Evolutionary conservation across 2,113 vertebrate species (phyloP).

Genomic region (Aleadryas rufinucha): DNA sequence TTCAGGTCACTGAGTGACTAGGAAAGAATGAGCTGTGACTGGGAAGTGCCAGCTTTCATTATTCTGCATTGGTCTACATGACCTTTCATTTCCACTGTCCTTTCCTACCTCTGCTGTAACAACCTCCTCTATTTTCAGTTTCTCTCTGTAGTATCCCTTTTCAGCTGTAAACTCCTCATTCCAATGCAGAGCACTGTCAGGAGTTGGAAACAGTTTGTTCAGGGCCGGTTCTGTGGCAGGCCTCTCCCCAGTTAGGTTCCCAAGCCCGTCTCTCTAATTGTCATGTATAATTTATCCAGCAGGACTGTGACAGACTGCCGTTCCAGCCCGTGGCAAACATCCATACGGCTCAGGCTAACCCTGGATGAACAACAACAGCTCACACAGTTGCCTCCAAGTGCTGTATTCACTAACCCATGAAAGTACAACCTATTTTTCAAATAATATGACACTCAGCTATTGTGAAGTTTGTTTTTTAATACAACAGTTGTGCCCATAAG

Average conservation of each 20-base stretch:
- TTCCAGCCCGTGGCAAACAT: background rate
- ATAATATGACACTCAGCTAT: background rate
- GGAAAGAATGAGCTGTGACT: constrained; percentile 8
- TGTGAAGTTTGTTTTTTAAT: background rate
- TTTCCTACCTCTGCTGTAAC: background rate
- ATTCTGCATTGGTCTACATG: background rate
- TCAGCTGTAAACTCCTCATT: background rate
- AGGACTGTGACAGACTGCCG: background rate
- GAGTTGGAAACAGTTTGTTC: background rate
- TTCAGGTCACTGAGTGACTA: background rate
- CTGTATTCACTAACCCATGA: background rate
- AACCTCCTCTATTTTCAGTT: background rate
- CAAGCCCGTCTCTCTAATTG: background rate
- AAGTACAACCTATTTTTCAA: background rate
- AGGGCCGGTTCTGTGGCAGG: background rate
- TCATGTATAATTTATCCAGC: background rate
- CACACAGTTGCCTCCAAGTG: background rate
- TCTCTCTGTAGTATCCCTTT: background rate
- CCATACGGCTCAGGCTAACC: background rate
- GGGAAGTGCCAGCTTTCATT: background rate
- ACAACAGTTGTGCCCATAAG: background rate
- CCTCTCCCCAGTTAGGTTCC: background rate
- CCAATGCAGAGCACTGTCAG: background rate
- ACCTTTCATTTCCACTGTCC: background rate
- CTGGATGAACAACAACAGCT: background rate